Conservation (phyloP, 2,797 vertebrate genomes). For the Ibycter americanus region DNA sequence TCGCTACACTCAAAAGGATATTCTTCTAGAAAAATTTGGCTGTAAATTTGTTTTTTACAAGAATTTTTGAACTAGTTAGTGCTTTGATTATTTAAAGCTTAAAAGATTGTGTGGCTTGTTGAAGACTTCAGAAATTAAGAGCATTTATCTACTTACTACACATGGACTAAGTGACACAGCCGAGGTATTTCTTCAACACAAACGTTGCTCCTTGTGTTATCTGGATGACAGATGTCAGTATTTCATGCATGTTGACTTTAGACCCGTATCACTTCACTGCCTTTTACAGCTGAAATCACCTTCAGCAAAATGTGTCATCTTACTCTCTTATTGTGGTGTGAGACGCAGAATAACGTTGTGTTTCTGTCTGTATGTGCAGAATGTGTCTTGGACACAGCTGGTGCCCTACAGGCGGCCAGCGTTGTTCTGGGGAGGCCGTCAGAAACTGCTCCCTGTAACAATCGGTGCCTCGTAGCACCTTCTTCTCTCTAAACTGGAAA, state of each 20-base stretch:
- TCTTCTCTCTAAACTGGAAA: not conserved
- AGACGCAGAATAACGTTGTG: not conserved
- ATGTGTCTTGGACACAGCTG: not conserved
- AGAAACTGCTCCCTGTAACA: not conserved
- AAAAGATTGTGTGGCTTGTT: not conserved
- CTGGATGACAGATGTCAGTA: not conserved
- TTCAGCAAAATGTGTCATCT: not conserved
- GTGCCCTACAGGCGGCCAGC: not conserved
- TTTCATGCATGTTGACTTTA: not conserved
- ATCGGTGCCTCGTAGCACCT: fast-evolving
- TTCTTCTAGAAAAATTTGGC: not conserved
- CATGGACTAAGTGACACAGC: fast-evolving
- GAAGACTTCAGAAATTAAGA: not conserved
- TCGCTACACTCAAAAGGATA: not conserved
- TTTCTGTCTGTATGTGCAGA: not conserved
- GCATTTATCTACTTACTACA: not conserved
- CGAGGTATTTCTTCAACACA: not conserved
- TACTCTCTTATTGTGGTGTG: not conserved
- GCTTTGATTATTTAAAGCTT: not conserved
- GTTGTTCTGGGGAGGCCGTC: not conserved
- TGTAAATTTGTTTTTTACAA: not conserved
- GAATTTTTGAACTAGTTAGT: not conserved
- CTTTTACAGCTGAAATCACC: not conserved
- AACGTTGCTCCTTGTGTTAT: not conserved
- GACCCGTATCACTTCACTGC: not conserved